Percentiles rank a stretch among this genome's conserved stretches.
Conservation (phyloP, 1,140 invertebrate genomes). For the Caligus rogercresseyi region DNA sequence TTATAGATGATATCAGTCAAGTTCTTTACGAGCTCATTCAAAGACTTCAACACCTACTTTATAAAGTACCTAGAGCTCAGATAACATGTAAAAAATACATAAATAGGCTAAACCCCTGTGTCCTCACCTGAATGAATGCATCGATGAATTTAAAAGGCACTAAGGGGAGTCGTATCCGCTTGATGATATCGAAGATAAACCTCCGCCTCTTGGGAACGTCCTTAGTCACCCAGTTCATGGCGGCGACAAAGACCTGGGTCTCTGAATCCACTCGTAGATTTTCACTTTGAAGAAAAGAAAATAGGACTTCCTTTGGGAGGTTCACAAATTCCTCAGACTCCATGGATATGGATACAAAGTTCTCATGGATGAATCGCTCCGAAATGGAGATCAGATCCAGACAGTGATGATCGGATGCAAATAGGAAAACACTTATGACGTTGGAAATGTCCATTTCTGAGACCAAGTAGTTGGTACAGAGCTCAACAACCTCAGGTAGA, state of each 20-base stretch:
- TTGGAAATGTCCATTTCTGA: constrained; percentile 73
- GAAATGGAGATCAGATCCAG: neutral
- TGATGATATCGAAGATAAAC: constrained; percentile 69
- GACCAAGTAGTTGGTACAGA: constrained; percentile 69
- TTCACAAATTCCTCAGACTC: constrained; percentile 64
- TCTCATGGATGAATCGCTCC: constrained; percentile 58
- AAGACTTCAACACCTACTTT: too few species aligned
- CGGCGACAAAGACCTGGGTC: constrained; percentile 76
- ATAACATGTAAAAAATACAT: too few species aligned
- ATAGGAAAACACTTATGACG: constrained; percentile 71
- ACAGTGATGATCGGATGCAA: constrained; percentile 22
- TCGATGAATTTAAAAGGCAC: constrained; percentile 64
- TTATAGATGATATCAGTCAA: too few species aligned
- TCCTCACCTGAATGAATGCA: constrained; percentile 56
- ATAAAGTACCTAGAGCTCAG: too few species aligned
- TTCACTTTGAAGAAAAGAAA: constrained; percentile 64
- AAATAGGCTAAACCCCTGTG: too few species aligned
- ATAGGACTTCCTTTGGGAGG: constrained; percentile 56
- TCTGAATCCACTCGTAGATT: constrained; percentile 74
- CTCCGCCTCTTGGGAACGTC: constrained; percentile 55
- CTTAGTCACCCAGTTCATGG: constrained; percentile 71
- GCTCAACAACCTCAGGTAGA: constrained; percentile 59
- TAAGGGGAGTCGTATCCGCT: constrained; percentile 61
- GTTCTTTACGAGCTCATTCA: too few species aligned
- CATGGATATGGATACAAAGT: constrained; percentile 62